These are phyloP conservation scores for Teleogryllus occipitalis DNA, from an alignment of 1,140 invertebrate species.

Conservation along the genomic window DNA sequence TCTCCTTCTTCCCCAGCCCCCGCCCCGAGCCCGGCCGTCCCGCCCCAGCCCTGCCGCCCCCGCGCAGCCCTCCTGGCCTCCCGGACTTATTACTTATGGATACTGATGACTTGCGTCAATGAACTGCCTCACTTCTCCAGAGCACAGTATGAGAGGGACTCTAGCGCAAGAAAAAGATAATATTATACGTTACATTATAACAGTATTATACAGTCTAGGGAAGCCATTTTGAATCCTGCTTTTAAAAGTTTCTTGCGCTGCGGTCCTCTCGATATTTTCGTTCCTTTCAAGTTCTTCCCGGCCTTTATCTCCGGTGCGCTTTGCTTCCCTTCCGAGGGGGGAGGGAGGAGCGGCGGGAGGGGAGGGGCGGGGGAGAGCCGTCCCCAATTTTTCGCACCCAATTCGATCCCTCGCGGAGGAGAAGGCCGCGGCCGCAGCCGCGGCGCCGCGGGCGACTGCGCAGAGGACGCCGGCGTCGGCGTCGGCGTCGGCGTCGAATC, in stretches of 20 bases:
- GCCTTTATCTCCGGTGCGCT: not conserved
- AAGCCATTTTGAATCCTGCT: slow-evolving; percentile 13
- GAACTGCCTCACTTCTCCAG: slow-evolving; percentile 14
- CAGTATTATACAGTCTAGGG: slow-evolving; percentile 16
- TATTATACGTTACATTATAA: slow-evolving; percentile 22
- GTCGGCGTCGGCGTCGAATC: not conserved
- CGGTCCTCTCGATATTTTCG: not conserved
- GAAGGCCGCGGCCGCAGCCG: too few relatives aligned
- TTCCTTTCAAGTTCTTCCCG: not conserved
- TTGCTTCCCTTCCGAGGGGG: not conserved
- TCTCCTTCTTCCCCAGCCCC: not conserved
- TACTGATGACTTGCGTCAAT: slow-evolving; percentile 22
- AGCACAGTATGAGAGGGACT: slow-evolving; percentile 7
- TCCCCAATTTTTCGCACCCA: not conserved
- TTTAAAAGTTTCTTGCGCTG: not conserved
- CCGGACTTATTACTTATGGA: slow-evolving; percentile 22
- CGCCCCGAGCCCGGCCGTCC: not conserved
- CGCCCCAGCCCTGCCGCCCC: not conserved
- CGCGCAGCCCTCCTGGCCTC: not conserved
- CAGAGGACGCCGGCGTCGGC: not conserved
- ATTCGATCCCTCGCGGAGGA: not conserved
- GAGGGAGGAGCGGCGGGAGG: not conserved
- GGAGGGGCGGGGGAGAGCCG: too few relatives aligned
- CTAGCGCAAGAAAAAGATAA: slow-evolving; percentile 7
- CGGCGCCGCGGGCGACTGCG: not conserved